phyloP scores from a whole-genome alignment of 2,797 vertebrate species.

The Agapornis canus region DNA sequence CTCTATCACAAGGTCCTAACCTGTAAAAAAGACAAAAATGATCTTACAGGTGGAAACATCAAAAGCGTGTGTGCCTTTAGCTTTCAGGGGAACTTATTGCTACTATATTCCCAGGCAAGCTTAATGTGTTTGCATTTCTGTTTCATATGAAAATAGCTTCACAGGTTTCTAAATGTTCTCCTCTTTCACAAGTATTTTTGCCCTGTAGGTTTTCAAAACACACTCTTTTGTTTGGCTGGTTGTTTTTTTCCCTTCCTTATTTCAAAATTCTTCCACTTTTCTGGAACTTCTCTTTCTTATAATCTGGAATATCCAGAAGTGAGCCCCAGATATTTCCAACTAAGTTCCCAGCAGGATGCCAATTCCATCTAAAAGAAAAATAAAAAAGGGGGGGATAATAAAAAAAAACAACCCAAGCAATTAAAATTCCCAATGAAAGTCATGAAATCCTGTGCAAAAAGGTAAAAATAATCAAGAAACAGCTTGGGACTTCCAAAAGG shows the following conservation, averaged over 20 bases:
- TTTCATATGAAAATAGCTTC: background rate
- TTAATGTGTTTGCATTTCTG: background rate
- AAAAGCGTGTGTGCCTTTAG: background rate
- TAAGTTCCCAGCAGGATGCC: background rate
- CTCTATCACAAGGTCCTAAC: background rate
- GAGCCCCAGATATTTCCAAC: background rate
- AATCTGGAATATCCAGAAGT: background rate
- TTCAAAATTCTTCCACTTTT: background rate
- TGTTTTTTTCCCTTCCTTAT: background rate
- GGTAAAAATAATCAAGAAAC: background rate
- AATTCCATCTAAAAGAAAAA: background rate
- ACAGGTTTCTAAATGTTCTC: background rate
- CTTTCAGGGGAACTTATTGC: background rate
- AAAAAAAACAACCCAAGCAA: background rate
- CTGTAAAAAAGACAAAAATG: background rate
- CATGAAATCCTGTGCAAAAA: background rate
- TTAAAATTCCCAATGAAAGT: background rate
- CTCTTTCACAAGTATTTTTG: background rate
- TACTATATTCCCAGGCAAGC: background rate
- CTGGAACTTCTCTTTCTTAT: background rate
- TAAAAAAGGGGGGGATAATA: background rate
- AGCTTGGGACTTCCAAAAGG: background rate
- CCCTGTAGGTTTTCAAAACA: background rate
- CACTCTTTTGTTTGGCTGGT: accelerated
- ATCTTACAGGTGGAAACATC: background rate